Evolutionary conservation across 2,888 invertebrate genomes (phyloP).

Genomic region (Sabatieria punctata): DNA sequence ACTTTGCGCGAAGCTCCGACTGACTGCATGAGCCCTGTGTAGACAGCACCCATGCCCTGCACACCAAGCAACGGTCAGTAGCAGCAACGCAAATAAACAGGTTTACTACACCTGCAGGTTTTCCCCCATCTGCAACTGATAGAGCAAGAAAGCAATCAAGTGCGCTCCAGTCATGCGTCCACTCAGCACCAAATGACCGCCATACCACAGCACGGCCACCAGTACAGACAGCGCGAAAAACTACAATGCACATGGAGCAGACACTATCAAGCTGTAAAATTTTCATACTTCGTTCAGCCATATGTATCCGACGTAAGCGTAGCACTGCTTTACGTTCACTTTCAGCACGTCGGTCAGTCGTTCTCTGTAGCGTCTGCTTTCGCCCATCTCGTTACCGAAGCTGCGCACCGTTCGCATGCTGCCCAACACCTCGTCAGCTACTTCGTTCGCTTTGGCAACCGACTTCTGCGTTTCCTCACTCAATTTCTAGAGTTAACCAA

Average conservation of each 20-base stretch:
- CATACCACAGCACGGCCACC: conserved; percentile 33
- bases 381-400: conserved; percentile 34
- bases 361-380: conserved; percentile 30
- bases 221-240: conserved; percentile 24
- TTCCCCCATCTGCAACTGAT: conserved; percentile 35
- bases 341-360: too few species aligned
- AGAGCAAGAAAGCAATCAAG: conserved; percentile 35
- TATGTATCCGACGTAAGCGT: conserved; percentile 33
- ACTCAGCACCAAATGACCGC: conserved; percentile 35
- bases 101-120: conserved; percentile 27
- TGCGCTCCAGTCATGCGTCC: conserved; percentile 28
- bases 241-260: conserved; percentile 14
- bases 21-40: conserved; percentile 35
- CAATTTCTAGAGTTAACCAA: conserved; percentile 31
- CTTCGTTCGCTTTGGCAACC: conserved; percentile 34
- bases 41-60: conserved; percentile 33
- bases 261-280: background rate
- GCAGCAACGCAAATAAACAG: background rate
- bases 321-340: conserved; percentile 19
- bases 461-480: conserved; percentile 32
- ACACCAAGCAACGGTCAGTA: too few species aligned
- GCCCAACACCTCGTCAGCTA: conserved; percentile 35
- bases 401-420: conserved; percentile 36
- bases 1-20: conserved; percentile 36
- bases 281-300: conserved; percentile 31